Evolutionary conservation across 2,888 invertebrate genomes (phyloP).

Genomic region (Phortica okadai): DNA sequence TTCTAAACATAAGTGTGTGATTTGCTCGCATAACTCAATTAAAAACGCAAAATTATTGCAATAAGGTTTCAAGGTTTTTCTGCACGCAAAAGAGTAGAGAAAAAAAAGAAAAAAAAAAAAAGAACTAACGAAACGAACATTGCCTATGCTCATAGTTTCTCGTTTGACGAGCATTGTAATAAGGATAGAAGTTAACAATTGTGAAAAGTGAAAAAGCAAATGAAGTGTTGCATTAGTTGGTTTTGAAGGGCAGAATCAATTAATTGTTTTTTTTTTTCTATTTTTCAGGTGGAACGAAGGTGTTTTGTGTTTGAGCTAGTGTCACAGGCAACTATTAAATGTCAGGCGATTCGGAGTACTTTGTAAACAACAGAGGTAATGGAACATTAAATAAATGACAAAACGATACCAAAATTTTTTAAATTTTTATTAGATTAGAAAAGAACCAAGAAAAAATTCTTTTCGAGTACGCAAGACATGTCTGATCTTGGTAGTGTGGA

Average conservation of each 20-base stretch:
- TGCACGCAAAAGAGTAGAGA: slow-evolving; percentile 7
- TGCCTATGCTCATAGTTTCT: background rate
- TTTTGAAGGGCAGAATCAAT: background rate
- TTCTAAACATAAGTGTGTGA: background rate
- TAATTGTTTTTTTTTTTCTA: background rate
- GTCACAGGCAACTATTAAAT: slow-evolving; percentile 17
- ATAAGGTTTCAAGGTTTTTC: slow-evolving; percentile 27
- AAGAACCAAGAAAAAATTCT: background rate
- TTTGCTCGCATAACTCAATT: slow-evolving; percentile 23
- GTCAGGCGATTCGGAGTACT: slow-evolving; percentile 5
- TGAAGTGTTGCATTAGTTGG: background rate
- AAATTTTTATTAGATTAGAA: background rate
- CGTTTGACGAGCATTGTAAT: background rate
- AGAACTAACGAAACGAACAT: background rate
- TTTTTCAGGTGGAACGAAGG: slow-evolving; percentile 18
- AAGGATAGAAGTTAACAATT: background rate
- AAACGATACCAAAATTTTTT: background rate
- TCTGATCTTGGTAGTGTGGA: slow-evolving; percentile 89
- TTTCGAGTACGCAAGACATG: slow-evolving; percentile 75
- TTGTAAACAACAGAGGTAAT: slow-evolving; percentile 1
- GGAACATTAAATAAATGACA: background rate
- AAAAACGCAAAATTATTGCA: slow-evolving; percentile 17
- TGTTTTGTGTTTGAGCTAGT: background rate
- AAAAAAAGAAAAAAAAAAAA: background rate
- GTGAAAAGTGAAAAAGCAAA: background rate